A percentile compares a stretch with the other conserved stretches of the same genome.
Conservation (phyloP, 2,797 vertebrate genomes). For the Crenichthys baileyi region DNA sequence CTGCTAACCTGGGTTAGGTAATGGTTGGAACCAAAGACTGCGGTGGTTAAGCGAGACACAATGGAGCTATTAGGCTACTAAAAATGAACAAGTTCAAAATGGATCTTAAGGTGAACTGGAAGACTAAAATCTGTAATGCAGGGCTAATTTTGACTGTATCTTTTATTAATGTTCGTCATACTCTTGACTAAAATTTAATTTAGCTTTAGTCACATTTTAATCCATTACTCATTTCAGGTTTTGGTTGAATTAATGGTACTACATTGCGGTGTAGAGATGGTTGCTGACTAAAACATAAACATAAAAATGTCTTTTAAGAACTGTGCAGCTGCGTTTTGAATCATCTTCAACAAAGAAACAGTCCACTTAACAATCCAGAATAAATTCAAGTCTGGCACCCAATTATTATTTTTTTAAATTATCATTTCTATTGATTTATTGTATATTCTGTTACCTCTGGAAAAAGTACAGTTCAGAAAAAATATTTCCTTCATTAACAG, state of each 20-base stretch:
- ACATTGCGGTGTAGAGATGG: too few species aligned
- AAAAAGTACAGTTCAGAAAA: background rate
- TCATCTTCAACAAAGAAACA: background rate
- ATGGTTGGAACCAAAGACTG: background rate
- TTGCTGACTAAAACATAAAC: too few species aligned
- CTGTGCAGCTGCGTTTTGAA: too few species aligned
- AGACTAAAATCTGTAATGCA: background rate
- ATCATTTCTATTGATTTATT: background rate
- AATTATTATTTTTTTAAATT: background rate
- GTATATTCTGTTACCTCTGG: background rate
- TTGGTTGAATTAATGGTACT: too few species aligned
- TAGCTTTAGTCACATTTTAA: too few species aligned
- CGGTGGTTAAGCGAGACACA: background rate
- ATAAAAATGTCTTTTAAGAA: too few species aligned
- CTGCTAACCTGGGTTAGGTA: too few species aligned
- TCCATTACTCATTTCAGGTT: too few species aligned
- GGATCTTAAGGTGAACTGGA: background rate
- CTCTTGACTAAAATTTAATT: too few species aligned
- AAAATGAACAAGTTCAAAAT: background rate
- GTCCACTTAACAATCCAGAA: background rate
- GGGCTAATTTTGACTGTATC: background rate
- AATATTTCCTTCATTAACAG: background rate
- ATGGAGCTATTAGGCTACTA: too few species aligned
- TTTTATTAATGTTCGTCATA: background rate
- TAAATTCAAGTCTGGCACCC: background rate